Percentiles rank a stretch among this genome's conserved stretches.
Evolutionary conservation across 1,140 invertebrate species (phyloP).

Genomic region (Hydropsyche tenuis): DNA sequence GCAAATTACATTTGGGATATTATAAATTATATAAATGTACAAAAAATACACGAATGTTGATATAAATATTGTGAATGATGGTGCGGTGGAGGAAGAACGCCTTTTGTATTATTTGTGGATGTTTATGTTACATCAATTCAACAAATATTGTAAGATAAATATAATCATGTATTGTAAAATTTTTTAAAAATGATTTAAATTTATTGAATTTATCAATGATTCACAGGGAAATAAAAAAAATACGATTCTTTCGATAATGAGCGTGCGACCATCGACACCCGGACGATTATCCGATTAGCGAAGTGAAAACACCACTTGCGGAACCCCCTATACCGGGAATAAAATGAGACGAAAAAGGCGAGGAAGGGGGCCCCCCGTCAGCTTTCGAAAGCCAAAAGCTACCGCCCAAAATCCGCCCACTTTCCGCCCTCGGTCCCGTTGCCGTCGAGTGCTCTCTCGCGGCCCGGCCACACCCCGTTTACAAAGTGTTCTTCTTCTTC

Average conservation of each 20-base stretch:
- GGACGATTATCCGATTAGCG: constrained; percentile 65
- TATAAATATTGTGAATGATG: no score
- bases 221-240: no score
- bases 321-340: constrained; percentile 55
- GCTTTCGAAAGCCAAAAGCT: constrained; percentile 50
- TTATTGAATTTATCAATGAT: no score
- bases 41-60: no score
- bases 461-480: constrained; percentile 54
- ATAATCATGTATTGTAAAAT: no score
- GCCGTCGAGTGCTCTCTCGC: constrained; percentile 34
- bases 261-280: constrained; percentile 62
- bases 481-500: neutral
- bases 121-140: no score
- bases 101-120: no score
- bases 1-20: no score
- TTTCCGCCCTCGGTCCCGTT: constrained; percentile 55
- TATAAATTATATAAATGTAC: no score
- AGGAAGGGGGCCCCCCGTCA: constrained; percentile 50
- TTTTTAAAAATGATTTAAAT: no score
- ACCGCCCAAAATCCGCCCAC: constrained; percentile 62
- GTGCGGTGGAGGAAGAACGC: no score
- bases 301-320: constrained; percentile 66
- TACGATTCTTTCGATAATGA: constrained; percentile 22
- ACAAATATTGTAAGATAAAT: no score
- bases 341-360: constrained; percentile 56